These are phyloP conservation scores for Synergus umbraculus DNA, from an alignment of 2,888 invertebrate species.

Conservation along the genomic window DNA sequence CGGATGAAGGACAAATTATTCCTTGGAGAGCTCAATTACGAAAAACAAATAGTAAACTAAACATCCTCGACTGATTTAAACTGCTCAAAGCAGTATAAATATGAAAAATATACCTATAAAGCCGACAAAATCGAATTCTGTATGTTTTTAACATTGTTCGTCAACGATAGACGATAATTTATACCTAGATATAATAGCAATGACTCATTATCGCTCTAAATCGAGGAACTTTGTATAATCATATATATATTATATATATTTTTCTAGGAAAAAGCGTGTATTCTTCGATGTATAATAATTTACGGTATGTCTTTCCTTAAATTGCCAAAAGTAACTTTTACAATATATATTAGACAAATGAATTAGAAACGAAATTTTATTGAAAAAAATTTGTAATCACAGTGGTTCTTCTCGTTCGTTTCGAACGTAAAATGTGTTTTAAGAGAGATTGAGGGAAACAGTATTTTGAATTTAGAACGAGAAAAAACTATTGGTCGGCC, in stretches of 20 bases:
- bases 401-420: background rate
- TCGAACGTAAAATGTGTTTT: background rate
- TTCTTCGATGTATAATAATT: conserved; percentile 4
- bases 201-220: background rate
- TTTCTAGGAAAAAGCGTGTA: background rate
- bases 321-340: conserved; percentile 11
- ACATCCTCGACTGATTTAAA: conserved; percentile 84
- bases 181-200: conserved; percentile 24
- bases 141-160: conserved; percentile 1
- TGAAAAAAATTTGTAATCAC: background rate
- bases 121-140: conserved; percentile 3
- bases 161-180: background rate
- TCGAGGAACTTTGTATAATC: background rate
- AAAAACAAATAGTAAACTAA: conserved; percentile 93
- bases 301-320: background rate
- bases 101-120: background rate
- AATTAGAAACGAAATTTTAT: background rate
- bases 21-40: conserved; percentile 94
- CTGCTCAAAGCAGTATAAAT: background rate
- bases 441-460: background rate
- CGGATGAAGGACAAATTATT: conserved; percentile 85
- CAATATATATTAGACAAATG: background rate
- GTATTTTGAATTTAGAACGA: background rate
- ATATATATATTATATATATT: background rate
- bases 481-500: background rate